Evolutionary conservation across 2,888 invertebrate genomes (phyloP), one percentile per base, ranked within the genome.

Genomic region (Branchellion lobata): DNA sequence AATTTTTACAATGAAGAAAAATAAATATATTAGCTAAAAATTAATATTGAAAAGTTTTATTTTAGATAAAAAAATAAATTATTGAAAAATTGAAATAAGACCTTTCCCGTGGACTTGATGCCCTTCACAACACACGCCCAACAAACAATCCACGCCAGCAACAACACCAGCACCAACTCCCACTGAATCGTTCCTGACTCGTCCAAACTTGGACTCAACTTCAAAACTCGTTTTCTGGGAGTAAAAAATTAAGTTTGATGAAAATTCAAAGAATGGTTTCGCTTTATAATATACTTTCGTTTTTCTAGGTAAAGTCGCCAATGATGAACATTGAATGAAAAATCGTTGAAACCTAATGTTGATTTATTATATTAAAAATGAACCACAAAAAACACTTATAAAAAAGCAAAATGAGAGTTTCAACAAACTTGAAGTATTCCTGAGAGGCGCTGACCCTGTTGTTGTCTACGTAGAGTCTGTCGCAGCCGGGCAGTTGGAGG

Each of bases 181-280:
- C 83, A 84, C 84, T 95, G 83, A 34, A 87, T 69, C n/a, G 53
- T 24, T 8, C 82, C 83, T 14, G 65, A 74, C n/a, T 83, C 80
- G 11, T 82, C 82, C 0, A 83, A 81, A 8, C 73, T 57, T 21
- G 72, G 77, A 65, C 79, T 79, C 21, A 80, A 71, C 5, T 80
- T 69, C 61, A 83, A 78, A 79, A 83, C 79, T 31, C 34, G 72
- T 34, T 72, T 74, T 33, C 83, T 83, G 24, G 8, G n/a, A n/a
- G n/a, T n/a, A n/a, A 74, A 40, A 40, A 40, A 8, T 40, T 40
- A 8, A 40, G 40, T 40, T 40, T 40, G 40, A 8, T 40, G 14
- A 40, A 40, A 8, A 14, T 40, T 40, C 40, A 14, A 40, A 40
- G 40, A 14, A 40, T 40, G 40, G n/a, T 47, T 47, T 47, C 18